A percentile compares a stretch with the other conserved stretches of the same genome.
These are phyloP conservation scores for Sander lucioperca DNA, from an alignment of 2,113 vertebrate genomes.

Conservation along the genomic window DNA sequence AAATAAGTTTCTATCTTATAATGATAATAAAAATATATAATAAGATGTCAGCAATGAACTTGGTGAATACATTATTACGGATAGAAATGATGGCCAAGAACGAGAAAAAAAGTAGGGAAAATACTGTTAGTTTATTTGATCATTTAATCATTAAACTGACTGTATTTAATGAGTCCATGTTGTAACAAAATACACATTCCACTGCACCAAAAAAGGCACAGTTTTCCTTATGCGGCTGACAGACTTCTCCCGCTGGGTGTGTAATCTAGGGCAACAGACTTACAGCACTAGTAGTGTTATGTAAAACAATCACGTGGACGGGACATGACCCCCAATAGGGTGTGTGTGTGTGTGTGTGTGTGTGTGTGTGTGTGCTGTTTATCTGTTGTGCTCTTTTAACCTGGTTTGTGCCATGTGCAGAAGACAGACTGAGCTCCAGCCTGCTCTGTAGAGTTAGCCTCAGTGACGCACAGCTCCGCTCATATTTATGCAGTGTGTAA, in stretches of 20 bases:
- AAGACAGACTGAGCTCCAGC: slow-evolving; percentile 30
- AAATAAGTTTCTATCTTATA: too few relatives aligned
- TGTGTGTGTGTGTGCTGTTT: slow-evolving; percentile 9
- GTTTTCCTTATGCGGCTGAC: neutral
- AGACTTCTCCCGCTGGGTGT: slow-evolving; percentile 8
- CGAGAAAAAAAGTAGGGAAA: too few relatives aligned
- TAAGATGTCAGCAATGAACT: too few relatives aligned
- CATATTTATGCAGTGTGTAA: slow-evolving; percentile 33
- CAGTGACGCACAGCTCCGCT: slow-evolving; percentile 26
- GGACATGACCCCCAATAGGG: slow-evolving; percentile 56
- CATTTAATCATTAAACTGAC: neutral
- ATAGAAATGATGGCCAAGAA: too few relatives aligned
- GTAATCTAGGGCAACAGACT: slow-evolving; percentile 50
- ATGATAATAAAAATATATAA: too few relatives aligned
- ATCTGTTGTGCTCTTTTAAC: slow-evolving; percentile 38
- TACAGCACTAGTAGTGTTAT: slow-evolving; percentile 60
- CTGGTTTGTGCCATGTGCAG: slow-evolving; percentile 12
- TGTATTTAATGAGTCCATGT: neutral
- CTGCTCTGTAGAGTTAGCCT: slow-evolving; percentile 1
- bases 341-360: slow-evolving; percentile 4
- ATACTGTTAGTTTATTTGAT: too few relatives aligned
- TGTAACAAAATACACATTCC: neutral
- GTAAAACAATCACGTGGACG: slow-evolving; percentile 67
- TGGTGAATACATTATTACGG: too few relatives aligned
- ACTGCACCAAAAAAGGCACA: slow-evolving; percentile 5